Evolutionary conservation across 1,140 invertebrate species (phyloP).

Genomic region (Heliothis virescens): DNA sequence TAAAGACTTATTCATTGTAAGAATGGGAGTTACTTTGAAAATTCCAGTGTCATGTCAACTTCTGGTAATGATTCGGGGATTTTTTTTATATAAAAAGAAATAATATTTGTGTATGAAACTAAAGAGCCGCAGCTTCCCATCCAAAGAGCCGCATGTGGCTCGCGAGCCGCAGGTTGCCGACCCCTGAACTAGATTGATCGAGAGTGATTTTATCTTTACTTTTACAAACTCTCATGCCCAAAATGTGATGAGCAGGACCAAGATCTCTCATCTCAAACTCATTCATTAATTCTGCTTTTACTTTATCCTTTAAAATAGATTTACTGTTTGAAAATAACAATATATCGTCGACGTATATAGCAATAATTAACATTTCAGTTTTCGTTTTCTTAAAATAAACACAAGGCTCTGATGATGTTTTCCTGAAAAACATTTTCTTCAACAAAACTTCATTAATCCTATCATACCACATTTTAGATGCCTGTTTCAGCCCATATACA

Average conservation of each 20-base stretch:
- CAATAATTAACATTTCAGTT: neutral
- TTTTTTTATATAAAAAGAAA: too few relatives aligned
- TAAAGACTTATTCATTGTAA: too few relatives aligned
- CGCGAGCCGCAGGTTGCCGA: too few relatives aligned
- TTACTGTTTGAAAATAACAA: neutral
- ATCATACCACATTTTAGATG: neutral
- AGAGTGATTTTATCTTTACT: neutral
- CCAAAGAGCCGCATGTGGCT: too few relatives aligned
- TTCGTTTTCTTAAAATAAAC: neutral
- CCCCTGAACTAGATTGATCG: neutral
- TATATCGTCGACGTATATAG: neutral
- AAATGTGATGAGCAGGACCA: neutral
- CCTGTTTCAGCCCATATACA: neutral
- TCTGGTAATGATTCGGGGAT: too few relatives aligned
- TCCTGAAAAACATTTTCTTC: neutral
- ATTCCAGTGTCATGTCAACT: too few relatives aligned
- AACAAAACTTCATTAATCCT: neutral
- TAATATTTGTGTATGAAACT: too few relatives aligned
- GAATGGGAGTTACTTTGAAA: too few relatives aligned
- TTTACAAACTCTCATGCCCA: constrained; percentile 3
- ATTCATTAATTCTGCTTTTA: neutral
- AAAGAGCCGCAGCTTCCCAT: too few relatives aligned
- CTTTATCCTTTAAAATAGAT: constrained; percentile 11
- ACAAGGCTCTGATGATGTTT: neutral
- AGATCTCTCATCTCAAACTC: constrained; percentile 12